Percentiles rank a stretch among this genome's conserved stretches.
Evolutionary conservation across 2,888 invertebrate genomes (phyloP).

Genomic region (Troides oblongomaculatus): DNA sequence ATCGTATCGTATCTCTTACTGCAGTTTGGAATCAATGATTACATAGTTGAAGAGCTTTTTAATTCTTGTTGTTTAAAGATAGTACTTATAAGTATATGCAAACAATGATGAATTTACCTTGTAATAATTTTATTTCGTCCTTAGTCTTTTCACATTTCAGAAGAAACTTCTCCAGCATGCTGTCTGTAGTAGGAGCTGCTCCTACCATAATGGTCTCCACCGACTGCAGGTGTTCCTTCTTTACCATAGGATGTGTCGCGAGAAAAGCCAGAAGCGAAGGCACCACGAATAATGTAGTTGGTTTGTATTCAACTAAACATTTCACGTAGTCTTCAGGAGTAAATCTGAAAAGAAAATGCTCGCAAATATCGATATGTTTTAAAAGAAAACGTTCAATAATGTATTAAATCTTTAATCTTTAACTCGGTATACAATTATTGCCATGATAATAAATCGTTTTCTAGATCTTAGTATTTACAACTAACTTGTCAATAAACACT

Average conservation of each 20-base stretch:
- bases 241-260: slow-evolving; percentile 85
- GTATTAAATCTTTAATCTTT: background rate
- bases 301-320: slow-evolving; percentile 80
- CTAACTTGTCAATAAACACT: background rate
- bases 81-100: too few relatives aligned
- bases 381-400: too few relatives aligned
- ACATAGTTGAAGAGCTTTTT: too few relatives aligned
- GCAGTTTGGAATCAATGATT: too few relatives aligned
- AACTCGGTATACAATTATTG: background rate
- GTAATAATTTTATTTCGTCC: slow-evolving; percentile 69
- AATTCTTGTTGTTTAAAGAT: too few relatives aligned
- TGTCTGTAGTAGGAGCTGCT: slow-evolving; percentile 86
- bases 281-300: slow-evolving; percentile 84
- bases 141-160: slow-evolving; percentile 78
- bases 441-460: background rate
- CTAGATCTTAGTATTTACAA: background rate
- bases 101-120: slow-evolving; percentile 50
- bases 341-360: slow-evolving; percentile 68
- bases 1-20: too few relatives aligned
- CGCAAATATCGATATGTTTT: too few relatives aligned
- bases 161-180: slow-evolving; percentile 81
- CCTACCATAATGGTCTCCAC: slow-evolving; percentile 84
- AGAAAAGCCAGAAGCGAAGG: slow-evolving; percentile 89
- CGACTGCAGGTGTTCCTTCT: slow-evolving; percentile 82
- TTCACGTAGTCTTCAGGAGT: slow-evolving; percentile 86